These are phyloP conservation scores for Litoditis marina DNA, from an alignment of 2,888 invertebrate genomes.

Conservation along the genomic window DNA sequence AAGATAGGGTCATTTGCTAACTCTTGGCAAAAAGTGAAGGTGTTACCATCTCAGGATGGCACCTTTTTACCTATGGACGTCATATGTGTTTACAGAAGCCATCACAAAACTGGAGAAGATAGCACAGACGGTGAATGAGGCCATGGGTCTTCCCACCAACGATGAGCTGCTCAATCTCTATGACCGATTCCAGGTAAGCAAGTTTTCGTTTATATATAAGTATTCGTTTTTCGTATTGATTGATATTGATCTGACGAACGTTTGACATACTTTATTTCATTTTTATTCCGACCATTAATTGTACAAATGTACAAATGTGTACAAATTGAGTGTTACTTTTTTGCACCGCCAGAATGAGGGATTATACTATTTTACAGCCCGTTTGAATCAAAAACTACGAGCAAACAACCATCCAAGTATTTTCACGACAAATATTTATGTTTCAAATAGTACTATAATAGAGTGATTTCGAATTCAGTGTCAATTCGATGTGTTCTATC, in stretches of 20 bases:
- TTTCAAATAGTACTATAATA: no score
- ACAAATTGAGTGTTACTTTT: no score
- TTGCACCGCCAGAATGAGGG: no score
- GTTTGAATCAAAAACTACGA: no score
- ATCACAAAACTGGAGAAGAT: conserved; percentile 46
- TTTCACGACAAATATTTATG: neutral
- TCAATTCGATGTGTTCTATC: conserved; percentile 51
- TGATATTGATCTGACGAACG: no score
- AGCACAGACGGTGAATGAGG: conserved; percentile 46
- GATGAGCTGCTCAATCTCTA: conserved; percentile 46
- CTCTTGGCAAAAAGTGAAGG: no score
- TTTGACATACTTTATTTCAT: no score
- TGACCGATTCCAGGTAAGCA: conserved; percentile 45
- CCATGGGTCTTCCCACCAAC: conserved; percentile 45
- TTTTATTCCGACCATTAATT: no score
- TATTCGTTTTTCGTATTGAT: neutral
- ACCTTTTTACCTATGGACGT: no score
- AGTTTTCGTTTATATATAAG: neutral
- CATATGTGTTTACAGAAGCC: conserved; percentile 32
- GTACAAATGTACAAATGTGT: no score
- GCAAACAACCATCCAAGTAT: neutral
- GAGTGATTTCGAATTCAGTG: conserved; percentile 23
- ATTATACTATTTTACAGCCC: neutral
- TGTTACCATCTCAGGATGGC: no score
- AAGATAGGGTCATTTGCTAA: no score